Conservation (phyloP, 2,797 vertebrate species). For the Dallia pectoralis region DNA sequence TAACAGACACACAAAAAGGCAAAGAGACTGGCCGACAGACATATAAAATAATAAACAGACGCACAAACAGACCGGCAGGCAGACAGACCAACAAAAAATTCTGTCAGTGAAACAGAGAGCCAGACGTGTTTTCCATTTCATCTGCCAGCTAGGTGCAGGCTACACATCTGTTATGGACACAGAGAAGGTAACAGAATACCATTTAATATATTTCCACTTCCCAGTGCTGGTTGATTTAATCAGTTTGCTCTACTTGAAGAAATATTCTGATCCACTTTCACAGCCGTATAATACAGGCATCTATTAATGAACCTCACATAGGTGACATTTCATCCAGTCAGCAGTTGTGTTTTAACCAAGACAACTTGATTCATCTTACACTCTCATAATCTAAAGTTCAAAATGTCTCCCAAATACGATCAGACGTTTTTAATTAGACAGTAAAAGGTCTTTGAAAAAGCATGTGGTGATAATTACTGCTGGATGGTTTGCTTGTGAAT, state of each 20-base stretch:
- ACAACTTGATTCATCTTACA: slow-evolving; percentile 61
- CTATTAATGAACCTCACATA: slow-evolving; percentile 51
- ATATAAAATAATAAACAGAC: too few species aligned
- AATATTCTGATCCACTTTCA: slow-evolving; percentile 62
- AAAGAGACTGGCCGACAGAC: too few species aligned
- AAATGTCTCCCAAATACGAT: slow-evolving; percentile 68
- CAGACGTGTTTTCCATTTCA: slow-evolving; percentile 58
- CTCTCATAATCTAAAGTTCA: slow-evolving; percentile 60
- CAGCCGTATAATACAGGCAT: slow-evolving; percentile 62
- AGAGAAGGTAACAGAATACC: slow-evolving; percentile 66
- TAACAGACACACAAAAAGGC: too few species aligned
- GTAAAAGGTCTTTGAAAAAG: slow-evolving; percentile 75
- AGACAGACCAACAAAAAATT: too few species aligned
- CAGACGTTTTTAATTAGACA: slow-evolving; percentile 76
- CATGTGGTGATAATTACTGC: slow-evolving; percentile 76
- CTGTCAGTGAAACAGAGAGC: too few species aligned
- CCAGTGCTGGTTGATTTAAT: slow-evolving; percentile 54
- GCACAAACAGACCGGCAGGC: too few species aligned
- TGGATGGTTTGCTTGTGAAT: slow-evolving; percentile 67
- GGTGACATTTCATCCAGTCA: slow-evolving; percentile 46
- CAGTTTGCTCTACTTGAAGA: slow-evolving; percentile 50
- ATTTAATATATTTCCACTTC: slow-evolving; percentile 68
- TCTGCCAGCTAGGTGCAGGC: slow-evolving; percentile 59
- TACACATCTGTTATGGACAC: slow-evolving; percentile 74
- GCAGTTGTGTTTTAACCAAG: slow-evolving; percentile 49